Conservation (phyloP, 2,797 vertebrate species). For the Takifugu rubripes region DNA sequence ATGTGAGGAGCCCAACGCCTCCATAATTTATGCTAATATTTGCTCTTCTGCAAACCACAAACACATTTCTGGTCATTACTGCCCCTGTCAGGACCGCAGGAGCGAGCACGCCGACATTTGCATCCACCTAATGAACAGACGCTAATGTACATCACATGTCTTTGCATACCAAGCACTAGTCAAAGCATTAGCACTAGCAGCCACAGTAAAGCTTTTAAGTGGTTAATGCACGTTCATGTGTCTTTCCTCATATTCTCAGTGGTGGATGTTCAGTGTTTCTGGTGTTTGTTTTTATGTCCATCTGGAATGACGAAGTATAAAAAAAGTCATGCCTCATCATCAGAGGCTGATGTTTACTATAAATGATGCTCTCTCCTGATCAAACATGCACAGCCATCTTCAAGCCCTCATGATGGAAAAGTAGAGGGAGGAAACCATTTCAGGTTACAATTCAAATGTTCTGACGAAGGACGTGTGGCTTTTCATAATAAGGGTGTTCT, state of each 20-base stretch:
- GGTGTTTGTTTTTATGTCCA: conserved; percentile 23
- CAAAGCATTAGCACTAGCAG: too few species aligned
- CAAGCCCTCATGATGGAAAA: conserved; percentile 15
- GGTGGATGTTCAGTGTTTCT: conserved; percentile 11
- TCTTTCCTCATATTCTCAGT: conserved; percentile 26
- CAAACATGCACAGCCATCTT: conserved; percentile 7
- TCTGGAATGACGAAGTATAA: conserved; percentile 31
- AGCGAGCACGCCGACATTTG: conserved; percentile 4
- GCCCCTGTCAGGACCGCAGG: background rate
- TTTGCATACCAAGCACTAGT: too few species aligned
- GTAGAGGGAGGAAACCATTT: conserved; percentile 4
- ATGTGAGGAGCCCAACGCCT: background rate
- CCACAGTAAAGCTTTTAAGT: background rate
- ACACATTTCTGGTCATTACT: conserved; percentile 5
- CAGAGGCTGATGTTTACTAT: conserved; percentile 54
- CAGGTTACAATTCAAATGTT: conserved; percentile 19
- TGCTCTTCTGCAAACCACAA: conserved; percentile 9
- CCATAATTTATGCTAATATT: conserved; percentile 14
- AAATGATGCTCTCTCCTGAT: conserved; percentile 32
- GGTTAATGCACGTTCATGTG: background rate
- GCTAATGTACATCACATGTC: too few species aligned
- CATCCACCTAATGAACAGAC: conserved; percentile 5
- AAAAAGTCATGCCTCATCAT: conserved; percentile 13
- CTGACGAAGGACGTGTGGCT: conserved; percentile 20
- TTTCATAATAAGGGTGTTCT: conserved; percentile 18